Evolutionary conservation across 64 coral and sea anemone species (phyloP).

Genomic region (Montipora cactus): DNA sequence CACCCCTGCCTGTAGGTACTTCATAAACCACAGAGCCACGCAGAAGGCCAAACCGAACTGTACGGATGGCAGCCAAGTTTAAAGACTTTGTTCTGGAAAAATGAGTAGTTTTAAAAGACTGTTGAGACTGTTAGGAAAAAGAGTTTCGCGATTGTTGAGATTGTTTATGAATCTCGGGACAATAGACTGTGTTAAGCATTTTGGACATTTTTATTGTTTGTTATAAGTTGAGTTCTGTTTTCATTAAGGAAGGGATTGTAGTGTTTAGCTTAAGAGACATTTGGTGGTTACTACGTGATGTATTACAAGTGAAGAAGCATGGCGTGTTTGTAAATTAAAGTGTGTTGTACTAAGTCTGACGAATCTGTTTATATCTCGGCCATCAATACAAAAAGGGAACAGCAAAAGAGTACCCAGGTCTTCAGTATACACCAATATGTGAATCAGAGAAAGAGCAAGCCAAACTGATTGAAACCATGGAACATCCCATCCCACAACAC

Average conservation of each 20-base stretch:
- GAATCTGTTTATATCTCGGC: background rate
- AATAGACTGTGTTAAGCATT: no score
- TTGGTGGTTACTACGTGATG: no score
- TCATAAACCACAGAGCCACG: slow-evolving; percentile 31
- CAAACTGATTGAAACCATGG: no score
- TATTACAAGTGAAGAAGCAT: no score
- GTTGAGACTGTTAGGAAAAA: background rate
- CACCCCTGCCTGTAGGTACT: slow-evolving; percentile 1
- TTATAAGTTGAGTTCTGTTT: no score
- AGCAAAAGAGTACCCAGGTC: no score
- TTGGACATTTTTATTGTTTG: no score
- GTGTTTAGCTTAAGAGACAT: no score
- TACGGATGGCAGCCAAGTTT: slow-evolving; percentile 30
- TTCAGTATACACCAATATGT: no score
- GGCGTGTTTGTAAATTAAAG: background rate
- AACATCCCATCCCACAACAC: no score
- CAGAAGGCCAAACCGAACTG: background rate
- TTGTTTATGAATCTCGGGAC: background rate
- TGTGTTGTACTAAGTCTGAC: background rate
- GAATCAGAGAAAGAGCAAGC: no score
- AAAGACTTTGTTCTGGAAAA: slow-evolving; percentile 35
- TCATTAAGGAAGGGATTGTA: no score
- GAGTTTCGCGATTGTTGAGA: background rate
- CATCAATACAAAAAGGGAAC: background rate
- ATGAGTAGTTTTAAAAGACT: background rate